Percentiles rank a stretch among this genome's conserved stretches.
Evolutionary conservation across 2,797 vertebrate species (phyloP).

Genomic region (Crenuchus spilurus): DNA sequence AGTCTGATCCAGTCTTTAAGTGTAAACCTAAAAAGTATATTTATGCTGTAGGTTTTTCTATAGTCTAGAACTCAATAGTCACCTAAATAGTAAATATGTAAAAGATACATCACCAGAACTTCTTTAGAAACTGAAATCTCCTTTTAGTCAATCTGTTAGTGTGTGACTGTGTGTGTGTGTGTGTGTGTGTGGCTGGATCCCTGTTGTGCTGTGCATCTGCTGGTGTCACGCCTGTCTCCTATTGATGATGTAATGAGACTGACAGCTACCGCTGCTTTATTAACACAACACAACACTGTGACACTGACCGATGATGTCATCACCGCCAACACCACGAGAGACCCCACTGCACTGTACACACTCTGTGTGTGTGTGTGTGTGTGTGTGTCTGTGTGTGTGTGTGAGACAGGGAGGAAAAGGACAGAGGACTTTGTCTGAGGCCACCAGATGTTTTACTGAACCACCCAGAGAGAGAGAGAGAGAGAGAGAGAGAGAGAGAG

Average conservation of each 20-base stretch:
- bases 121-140: no score
- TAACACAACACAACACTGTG: constrained; percentile 11
- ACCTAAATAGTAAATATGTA: no score
- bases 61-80: no score
- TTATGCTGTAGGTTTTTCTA: no score
- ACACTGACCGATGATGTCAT: constrained; percentile 42
- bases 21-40: no score
- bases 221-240: constrained; percentile 12
- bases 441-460: constrained; percentile 70
- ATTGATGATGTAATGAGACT: constrained; percentile 40
- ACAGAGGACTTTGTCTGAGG: constrained; percentile 26
- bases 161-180: neutral
- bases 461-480: constrained; percentile 60
- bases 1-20: no score
- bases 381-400: neutral
- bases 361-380: neutral
- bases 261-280: constrained; percentile 19
- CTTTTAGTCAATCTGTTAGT: no score
- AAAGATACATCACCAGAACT: no score
- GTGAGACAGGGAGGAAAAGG: constrained; percentile 56
- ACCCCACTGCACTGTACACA: constrained; percentile 22
- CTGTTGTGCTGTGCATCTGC: constrained; percentile 27
- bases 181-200: constrained; percentile 30
- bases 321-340: constrained; percentile 5
- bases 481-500: constrained; percentile 30